Percentiles rank a stretch among this genome's conserved stretches.
Conservation (phyloP, 2,113 vertebrate species). For the Hyla sarda region DNA sequence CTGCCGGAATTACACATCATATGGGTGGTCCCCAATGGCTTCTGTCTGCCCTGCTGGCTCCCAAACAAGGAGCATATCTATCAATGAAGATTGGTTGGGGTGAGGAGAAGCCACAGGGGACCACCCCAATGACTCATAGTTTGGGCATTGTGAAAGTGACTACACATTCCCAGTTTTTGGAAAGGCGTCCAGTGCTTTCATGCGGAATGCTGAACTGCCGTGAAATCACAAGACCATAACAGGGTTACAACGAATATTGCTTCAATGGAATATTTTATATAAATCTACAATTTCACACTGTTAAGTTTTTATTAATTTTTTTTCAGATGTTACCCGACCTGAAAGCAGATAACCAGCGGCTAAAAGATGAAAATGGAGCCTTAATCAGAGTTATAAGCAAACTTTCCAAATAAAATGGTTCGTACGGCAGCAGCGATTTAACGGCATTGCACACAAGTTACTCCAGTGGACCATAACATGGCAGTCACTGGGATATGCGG, state of each 20-base stretch:
- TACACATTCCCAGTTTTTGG: too few relatives aligned
- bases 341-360: conserved; percentile 99
- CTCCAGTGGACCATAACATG: conserved; percentile 77
- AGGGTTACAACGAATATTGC: background rate
- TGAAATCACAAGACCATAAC: background rate
- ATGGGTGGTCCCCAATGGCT: too few relatives aligned
- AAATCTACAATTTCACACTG: background rate
- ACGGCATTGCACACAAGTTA: conserved; percentile 88
- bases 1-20: too few relatives aligned
- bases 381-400: conserved; percentile 96
- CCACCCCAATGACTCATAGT: too few relatives aligned
- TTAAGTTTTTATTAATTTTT: conserved; percentile 22
- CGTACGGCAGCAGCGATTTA: conserved; percentile 79
- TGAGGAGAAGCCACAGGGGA: too few relatives aligned
- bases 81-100: too few relatives aligned
- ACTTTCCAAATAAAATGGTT: conserved; percentile 87
- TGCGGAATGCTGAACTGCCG: background rate
- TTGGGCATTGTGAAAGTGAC: too few relatives aligned
- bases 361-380: conserved; percentile 99
- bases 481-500: conserved; percentile 74
- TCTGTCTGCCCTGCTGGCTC: too few relatives aligned
- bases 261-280: background rate
- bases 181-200: background rate
- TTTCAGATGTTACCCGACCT: conserved; percentile 96
- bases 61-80: too few relatives aligned